Evolutionary conservation across 2,113 vertebrate species (phyloP).

Genomic region (Zeus faber): DNA sequence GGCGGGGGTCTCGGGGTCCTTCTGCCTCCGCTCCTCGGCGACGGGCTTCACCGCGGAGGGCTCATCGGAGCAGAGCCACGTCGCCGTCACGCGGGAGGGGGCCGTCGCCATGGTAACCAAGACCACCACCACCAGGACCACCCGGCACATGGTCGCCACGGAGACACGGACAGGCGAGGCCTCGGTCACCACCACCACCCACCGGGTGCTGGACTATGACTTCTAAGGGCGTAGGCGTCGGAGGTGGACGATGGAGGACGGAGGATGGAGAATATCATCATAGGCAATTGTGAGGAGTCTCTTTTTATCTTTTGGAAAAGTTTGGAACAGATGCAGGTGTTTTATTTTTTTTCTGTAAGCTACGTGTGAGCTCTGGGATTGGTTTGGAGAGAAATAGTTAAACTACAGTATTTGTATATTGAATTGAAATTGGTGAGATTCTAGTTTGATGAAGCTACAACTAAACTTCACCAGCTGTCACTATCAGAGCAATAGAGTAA

Average conservation of each 20-base stretch:
- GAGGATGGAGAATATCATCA: constrained; percentile 25
- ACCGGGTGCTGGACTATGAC: constrained; percentile 27
- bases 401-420: constrained; percentile 19
- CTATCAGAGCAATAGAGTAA: constrained; percentile 40
- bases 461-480: constrained; percentile 27
- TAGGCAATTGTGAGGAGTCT: no score
- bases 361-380: constrained; percentile 30
- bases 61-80: constrained; percentile 47
- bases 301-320: no score
- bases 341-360: constrained; percentile 29
- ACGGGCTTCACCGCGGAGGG: constrained; percentile 70
- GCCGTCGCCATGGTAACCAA: constrained; percentile 58
- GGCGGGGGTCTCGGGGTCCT: constrained; percentile 58
- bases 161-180: constrained; percentile 62
- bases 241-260: background rate
- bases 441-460: constrained; percentile 28
- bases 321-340: no score
- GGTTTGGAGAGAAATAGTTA: constrained; percentile 24
- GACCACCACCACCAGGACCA: constrained; percentile 60
- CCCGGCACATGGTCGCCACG: constrained; percentile 48
- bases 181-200: constrained; percentile 30
- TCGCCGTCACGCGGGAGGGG: constrained; percentile 44
- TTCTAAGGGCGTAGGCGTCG: constrained; percentile 21
- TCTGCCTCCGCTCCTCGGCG: constrained; percentile 74
- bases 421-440: constrained; percentile 33